These are phyloP conservation scores for Sepiola atlantica DNA, from an alignment of 2,888 invertebrate genomes.

Conservation along the genomic window DNA sequence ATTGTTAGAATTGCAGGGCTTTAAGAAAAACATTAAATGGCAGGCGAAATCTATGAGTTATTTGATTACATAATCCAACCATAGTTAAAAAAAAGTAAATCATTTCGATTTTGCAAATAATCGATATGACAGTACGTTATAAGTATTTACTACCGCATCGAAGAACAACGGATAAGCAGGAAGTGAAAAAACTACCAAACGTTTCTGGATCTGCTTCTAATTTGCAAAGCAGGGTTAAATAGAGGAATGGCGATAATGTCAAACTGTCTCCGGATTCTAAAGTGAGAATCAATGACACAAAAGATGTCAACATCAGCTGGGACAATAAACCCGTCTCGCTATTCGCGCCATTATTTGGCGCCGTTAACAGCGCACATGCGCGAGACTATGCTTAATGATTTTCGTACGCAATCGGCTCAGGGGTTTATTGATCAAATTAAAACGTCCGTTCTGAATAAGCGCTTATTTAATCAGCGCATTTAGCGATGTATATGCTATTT, in stretches of 20 bases:
- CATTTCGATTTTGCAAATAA: not conserved
- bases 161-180: not conserved
- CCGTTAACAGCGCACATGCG: not conserved
- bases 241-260: not conserved
- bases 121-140: not conserved
- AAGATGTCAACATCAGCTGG: not conserved
- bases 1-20: not conserved
- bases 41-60: not conserved
- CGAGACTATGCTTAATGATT: not conserved
- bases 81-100: not conserved
- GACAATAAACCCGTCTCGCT: not conserved
- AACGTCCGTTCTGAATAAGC: too few relatives aligned
- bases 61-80: not conserved
- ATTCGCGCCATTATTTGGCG: not conserved
- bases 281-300: not conserved
- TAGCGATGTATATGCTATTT: too few relatives aligned
- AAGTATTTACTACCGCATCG: not conserved
- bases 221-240: not conserved
- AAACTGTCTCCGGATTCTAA: not conserved
- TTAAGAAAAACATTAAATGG: not conserved
- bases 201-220: not conserved
- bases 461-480: too few relatives aligned
- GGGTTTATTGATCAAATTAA: not conserved
- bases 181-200: not conserved
- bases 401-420: not conserved